These are phyloP conservation scores for Pandemis cinnamomeana DNA, from an alignment of 2,888 invertebrate species.

Conservation along the genomic window DNA sequence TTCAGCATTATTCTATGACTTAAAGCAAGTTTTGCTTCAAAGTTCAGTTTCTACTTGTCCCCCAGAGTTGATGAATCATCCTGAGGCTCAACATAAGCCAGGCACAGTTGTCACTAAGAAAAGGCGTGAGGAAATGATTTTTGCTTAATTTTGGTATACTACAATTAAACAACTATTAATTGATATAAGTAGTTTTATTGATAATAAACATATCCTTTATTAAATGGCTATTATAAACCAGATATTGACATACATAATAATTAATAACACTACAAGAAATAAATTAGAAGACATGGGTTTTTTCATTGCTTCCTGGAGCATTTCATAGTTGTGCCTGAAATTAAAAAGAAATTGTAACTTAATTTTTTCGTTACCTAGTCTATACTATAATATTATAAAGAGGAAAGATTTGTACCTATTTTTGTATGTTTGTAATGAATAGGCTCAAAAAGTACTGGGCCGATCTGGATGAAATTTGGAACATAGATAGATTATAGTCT, in stretches of 20 bases:
- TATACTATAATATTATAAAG: no score
- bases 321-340: conserved; percentile 21
- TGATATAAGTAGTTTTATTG: conserved; percentile 32
- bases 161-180: conserved; percentile 13
- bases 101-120: conserved; percentile 97
- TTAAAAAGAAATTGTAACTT: neutral
- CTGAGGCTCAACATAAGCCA: conserved; percentile 99
- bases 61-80: conserved; percentile 98
- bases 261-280: conserved; percentile 14
- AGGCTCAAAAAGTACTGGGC: no score
- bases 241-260: conserved; percentile 18
- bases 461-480: no score
- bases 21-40: conserved; percentile 94
- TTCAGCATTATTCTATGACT: conserved; percentile 96
- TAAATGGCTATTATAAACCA: conserved; percentile 10
- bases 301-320: conserved; percentile 12
- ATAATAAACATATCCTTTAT: conserved; percentile 18
- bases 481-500: no score
- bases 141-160: conserved; percentile 86
- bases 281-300: neutral
- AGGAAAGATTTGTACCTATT: no score
- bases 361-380: no score
- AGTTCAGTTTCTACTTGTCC: conserved; percentile 98
- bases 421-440: no score
- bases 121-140: conserved; percentile 96